These are phyloP conservation scores for Apteryx mantelli DNA, from an alignment of 2,113 vertebrate genomes.

Conservation along the genomic window DNA sequence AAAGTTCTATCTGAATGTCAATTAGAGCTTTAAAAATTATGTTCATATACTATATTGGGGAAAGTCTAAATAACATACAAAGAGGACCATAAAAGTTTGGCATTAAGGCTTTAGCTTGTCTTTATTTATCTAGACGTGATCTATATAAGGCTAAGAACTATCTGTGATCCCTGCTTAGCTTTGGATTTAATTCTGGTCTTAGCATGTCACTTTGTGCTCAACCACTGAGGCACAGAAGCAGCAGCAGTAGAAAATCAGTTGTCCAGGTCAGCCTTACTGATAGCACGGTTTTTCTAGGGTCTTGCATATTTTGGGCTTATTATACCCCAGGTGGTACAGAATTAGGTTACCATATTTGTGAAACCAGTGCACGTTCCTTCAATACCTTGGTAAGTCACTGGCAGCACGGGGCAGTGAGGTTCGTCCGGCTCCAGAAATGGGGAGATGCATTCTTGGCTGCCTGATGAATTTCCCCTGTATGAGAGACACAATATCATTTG, in stretches of 20 bases:
- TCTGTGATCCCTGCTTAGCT: background rate
- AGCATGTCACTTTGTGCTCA: background rate
- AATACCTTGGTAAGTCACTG: background rate
- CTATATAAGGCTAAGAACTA: background rate
- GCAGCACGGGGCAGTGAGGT: fast-evolving
- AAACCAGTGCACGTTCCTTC: background rate
- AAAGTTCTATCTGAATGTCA: slow-evolving; percentile 60
- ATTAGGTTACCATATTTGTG: background rate
- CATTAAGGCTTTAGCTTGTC: background rate
- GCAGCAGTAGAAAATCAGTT: background rate
- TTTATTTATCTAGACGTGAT: background rate
- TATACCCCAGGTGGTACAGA: background rate
- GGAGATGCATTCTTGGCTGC: background rate
- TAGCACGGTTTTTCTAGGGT: background rate
- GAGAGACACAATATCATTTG: background rate
- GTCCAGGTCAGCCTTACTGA: fast-evolving
- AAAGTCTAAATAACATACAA: background rate
- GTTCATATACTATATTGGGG: background rate
- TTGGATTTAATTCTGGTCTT: background rate
- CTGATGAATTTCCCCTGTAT: fast-evolving
- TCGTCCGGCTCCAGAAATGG: background rate
- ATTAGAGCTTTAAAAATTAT: slow-evolving; percentile 48
- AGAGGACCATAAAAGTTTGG: background rate
- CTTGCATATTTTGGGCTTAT: background rate
- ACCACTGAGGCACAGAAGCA: background rate